Evolutionary conservation across 2,888 invertebrate species (phyloP), one percentile per base, ranked within the genome.

Genomic region (Macrophya annulata): DNA sequence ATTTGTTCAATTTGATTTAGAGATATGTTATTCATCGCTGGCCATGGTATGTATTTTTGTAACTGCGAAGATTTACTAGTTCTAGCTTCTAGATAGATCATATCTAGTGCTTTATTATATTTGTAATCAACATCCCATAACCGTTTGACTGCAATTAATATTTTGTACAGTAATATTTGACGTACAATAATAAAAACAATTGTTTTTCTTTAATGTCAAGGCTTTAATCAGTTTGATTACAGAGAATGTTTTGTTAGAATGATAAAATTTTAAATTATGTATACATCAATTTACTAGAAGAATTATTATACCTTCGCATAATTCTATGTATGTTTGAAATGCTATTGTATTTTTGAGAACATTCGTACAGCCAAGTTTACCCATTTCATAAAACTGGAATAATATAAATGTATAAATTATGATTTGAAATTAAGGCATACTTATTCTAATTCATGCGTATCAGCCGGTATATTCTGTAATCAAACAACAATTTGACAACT

Each of bases 271-370:
- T 9, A 8, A 81, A 43, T 62, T n/a, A 77, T 17, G 4, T 81
- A 62, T 62, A 48, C 9, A 48, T 12, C 71, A 43, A 71, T 17
- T 40, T 31, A n/a, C 8, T 8, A 31, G n/a, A 4, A 40, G 3
- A 15, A 59, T 40, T 31, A 31, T 51, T 43, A 84, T 93, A 95
- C 95, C 95, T 93, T 95, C 94, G 87, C 94, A 94, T 68, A 96
- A 90, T 89, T 96, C 95, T 74, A 94, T 92, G 88, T 95, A 95
- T 3, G 95, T 94, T 88, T 95, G 94, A 82, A 93, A 93, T 0
- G 95, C 94, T 86, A 94, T 90, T 1, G 94, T 93, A 21, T 94
- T 94, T 88, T 94, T 93, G 31, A 92, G 89, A 86, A 92, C 93
- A 87, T 94, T 93, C 15, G 88, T 91, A 77, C 94, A 94, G 0